Percentiles rank a stretch among this genome's conserved stretches.
These are phyloP conservation scores for Eleutherodactylus coqui DNA, from an alignment of 2,797 vertebrate genomes.

Conservation along the genomic window DNA sequence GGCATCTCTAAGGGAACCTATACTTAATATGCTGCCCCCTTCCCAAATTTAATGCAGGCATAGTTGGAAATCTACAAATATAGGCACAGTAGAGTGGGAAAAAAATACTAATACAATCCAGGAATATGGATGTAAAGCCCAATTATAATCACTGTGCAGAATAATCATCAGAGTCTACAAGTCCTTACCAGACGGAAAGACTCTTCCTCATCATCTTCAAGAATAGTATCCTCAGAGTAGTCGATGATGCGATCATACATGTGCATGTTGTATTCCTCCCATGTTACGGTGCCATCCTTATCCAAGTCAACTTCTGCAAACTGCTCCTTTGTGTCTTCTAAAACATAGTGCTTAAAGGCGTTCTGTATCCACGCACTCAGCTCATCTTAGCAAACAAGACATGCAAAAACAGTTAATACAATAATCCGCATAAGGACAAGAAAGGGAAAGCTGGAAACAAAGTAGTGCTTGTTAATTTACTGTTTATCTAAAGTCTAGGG, in stretches of 20 bases:
- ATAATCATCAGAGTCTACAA: background rate
- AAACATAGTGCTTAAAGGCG: slow-evolving; percentile 91
- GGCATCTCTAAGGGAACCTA: too few species aligned
- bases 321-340: slow-evolving; percentile 88
- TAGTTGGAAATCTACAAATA: too few species aligned
- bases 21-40: too few species aligned
- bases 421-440: background rate
- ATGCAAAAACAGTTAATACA: background rate
- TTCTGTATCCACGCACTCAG: slow-evolving; percentile 93
- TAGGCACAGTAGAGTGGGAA: too few species aligned
- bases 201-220: slow-evolving; percentile 89
- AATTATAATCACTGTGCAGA: background rate
- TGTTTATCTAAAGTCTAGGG: too few species aligned
- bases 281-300: slow-evolving; percentile 83
- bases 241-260: slow-evolving; percentile 84
- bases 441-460: background rate
- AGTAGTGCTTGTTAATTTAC: background rate
- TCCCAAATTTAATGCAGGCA: too few species aligned
- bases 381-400: slow-evolving; percentile 80
- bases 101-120: too few species aligned
- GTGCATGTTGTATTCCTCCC: slow-evolving; percentile 91
- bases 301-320: slow-evolving; percentile 88
- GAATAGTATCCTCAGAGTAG: slow-evolving; percentile 79
- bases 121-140: too few species aligned
- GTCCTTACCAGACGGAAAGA: slow-evolving; percentile 87